phyloP scores from a whole-genome alignment of 2,113 vertebrate genomes.

The Petrocephalus zakoni region DNA sequence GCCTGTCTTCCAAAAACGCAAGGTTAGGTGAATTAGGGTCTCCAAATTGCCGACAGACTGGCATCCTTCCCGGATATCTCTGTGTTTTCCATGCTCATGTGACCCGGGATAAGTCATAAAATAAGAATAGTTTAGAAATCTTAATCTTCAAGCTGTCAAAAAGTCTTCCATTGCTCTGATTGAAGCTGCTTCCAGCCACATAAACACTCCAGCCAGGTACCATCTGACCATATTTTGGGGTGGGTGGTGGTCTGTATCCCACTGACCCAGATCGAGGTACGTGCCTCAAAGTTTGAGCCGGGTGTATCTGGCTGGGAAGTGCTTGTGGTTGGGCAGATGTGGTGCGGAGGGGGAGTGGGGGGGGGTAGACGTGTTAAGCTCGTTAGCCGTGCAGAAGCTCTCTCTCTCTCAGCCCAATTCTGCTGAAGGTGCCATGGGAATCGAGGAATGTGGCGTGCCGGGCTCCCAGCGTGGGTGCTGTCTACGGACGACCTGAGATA shows the following conservation, averaged over 20 bases:
- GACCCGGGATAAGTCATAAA: not conserved
- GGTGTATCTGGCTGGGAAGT: not conserved
- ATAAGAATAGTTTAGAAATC: not conserved
- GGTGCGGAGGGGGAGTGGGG: not conserved
- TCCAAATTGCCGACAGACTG: not conserved
- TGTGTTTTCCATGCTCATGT: not conserved
- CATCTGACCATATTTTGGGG: not conserved
- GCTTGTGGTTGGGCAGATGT: not conserved
- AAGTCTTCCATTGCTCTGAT: not conserved
- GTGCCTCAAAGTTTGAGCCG: not conserved
- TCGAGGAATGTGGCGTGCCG: constrained; percentile 30
- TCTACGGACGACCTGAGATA: constrained; percentile 26
- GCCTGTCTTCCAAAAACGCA: not conserved
- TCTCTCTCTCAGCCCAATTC: not conserved
- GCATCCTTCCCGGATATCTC: not conserved
- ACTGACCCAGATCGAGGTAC: not conserved
- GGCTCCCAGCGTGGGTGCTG: constrained; percentile 51
- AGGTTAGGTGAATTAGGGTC: not conserved
- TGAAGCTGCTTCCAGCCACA: not conserved
- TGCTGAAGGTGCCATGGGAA: constrained; percentile 13
- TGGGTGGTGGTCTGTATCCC: too few relatives aligned
- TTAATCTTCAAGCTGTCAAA: not conserved
- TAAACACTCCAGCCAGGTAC: not conserved
- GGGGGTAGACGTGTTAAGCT: not conserved
- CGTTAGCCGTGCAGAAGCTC: not conserved